A percentile compares a stretch with the other conserved stretches of the same genome.
Evolutionary conservation across 2,797 vertebrate genomes (phyloP).

Genomic region (Mastacembelus armatus): DNA sequence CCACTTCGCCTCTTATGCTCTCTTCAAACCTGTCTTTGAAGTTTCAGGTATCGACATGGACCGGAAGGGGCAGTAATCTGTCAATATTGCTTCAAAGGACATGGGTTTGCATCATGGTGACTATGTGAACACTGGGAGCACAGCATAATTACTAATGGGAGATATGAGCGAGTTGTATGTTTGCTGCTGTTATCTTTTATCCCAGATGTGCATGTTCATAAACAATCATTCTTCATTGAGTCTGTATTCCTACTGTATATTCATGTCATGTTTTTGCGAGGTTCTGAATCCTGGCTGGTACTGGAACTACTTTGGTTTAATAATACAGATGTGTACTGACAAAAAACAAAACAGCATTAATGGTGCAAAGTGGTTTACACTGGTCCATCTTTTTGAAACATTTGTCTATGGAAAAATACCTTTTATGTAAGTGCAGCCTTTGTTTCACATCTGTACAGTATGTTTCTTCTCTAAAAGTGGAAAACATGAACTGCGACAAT

Average conservation of each 20-base stretch:
- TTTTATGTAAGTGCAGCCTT: slow-evolving; percentile 11
- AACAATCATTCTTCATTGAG: no score
- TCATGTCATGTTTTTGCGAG: slow-evolving; percentile 7
- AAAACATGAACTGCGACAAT: slow-evolving; percentile 17
- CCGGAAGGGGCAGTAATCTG: slow-evolving; percentile 27
- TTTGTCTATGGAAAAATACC: slow-evolving; percentile 12
- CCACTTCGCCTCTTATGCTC: background rate
- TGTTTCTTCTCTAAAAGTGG: slow-evolving; percentile 15
- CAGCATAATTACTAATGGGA: slow-evolving; percentile 63
- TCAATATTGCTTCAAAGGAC: slow-evolving; percentile 53
- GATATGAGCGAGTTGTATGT: slow-evolving; percentile 51
- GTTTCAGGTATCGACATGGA: slow-evolving; percentile 9
- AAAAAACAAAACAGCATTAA: background rate
- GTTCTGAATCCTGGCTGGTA: background rate
- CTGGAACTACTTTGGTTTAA: background rate
- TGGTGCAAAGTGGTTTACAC: background rate
- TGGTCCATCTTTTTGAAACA: background rate
- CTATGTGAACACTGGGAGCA: slow-evolving; percentile 31
- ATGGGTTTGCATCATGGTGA: slow-evolving; percentile 54
- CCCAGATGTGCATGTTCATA: slow-evolving; percentile 28
- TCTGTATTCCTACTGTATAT: no score
- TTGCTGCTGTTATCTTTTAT: slow-evolving; percentile 26
- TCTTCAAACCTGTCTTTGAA: slow-evolving; percentile 11
- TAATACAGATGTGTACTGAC: background rate
- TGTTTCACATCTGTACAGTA: background rate